Evolutionary conservation across 2,888 invertebrate species (phyloP).

Genomic region (Archips crataeganus): DNA sequence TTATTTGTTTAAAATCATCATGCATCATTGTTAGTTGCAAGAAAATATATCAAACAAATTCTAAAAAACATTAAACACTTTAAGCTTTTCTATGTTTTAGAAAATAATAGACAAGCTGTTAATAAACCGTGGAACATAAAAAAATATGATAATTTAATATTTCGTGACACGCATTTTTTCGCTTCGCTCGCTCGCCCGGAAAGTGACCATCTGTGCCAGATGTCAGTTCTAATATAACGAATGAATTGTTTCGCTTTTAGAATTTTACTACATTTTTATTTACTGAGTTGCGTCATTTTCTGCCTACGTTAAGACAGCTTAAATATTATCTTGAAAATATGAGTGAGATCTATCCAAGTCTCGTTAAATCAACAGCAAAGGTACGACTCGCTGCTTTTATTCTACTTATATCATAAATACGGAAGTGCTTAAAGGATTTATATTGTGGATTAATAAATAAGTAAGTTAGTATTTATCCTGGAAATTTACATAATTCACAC

Average conservation of each 20-base stretch:
- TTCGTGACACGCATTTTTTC: background rate
- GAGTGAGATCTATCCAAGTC: too few species aligned
- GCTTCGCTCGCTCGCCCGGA: background rate
- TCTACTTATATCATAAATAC: too few species aligned
- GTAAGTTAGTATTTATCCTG: too few species aligned
- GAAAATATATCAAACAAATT: too few species aligned
- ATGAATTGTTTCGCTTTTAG: constrained; percentile 5
- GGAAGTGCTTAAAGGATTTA: too few species aligned
- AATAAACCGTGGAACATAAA: background rate
- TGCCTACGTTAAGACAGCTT: background rate
- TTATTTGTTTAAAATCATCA: too few species aligned
- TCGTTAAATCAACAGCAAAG: too few species aligned
- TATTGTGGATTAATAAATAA: too few species aligned
- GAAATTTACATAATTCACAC: too few species aligned
- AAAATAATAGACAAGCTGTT: background rate
- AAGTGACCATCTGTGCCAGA: constrained; percentile 12
- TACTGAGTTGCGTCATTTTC: background rate
- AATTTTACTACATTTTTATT: constrained; percentile 8
- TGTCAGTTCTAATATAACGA: constrained; percentile 5
- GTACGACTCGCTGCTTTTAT: too few species aligned
- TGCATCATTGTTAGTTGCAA: too few species aligned
- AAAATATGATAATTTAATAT: background rate
- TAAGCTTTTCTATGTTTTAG: background rate
- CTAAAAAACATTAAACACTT: background rate
- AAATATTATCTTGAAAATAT: too few species aligned